Evolutionary conservation across 2,797 vertebrate species (phyloP).

Genomic region (Alca torda): DNA sequence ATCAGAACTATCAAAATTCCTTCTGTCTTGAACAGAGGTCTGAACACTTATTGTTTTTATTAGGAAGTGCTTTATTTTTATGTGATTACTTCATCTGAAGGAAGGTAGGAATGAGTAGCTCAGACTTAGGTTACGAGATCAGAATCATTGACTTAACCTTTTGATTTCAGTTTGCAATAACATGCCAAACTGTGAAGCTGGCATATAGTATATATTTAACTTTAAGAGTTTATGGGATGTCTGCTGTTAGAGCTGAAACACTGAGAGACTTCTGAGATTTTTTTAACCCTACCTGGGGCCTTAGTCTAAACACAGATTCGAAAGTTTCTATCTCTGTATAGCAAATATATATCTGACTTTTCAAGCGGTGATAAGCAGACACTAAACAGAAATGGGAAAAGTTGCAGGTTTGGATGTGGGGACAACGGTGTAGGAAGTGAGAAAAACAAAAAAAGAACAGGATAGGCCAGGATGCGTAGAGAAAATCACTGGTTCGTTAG

Average conservation of each 20-base stretch:
- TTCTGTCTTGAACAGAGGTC: constrained; percentile 10
- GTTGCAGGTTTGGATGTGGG: background rate
- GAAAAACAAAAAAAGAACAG: background rate
- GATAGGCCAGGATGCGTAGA: background rate
- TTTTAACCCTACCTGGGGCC: background rate
- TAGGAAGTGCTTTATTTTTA: constrained; percentile 13
- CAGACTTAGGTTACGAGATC: background rate
- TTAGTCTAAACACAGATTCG: background rate
- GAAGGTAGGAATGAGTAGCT: background rate
- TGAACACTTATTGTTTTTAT: constrained; percentile 17
- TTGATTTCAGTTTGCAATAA: background rate
- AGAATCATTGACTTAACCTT: background rate
- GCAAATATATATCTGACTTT: background rate
- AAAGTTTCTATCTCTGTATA: background rate
- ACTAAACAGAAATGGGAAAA: background rate
- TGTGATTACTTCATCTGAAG: background rate
- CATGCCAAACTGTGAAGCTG: background rate
- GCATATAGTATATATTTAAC: background rate
- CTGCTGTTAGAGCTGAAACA: background rate
- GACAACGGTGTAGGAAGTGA: background rate
- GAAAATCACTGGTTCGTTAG: background rate
- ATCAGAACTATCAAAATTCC: constrained; percentile 48
- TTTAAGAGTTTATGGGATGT: background rate
- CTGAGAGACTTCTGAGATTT: background rate
- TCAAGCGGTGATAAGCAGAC: background rate